A percentile compares a stretch with the other conserved stretches of the same genome.
These are phyloP conservation scores for Metopolophium dirhodum DNA, from an alignment of 1,140 invertebrate species.

Conservation along the genomic window DNA sequence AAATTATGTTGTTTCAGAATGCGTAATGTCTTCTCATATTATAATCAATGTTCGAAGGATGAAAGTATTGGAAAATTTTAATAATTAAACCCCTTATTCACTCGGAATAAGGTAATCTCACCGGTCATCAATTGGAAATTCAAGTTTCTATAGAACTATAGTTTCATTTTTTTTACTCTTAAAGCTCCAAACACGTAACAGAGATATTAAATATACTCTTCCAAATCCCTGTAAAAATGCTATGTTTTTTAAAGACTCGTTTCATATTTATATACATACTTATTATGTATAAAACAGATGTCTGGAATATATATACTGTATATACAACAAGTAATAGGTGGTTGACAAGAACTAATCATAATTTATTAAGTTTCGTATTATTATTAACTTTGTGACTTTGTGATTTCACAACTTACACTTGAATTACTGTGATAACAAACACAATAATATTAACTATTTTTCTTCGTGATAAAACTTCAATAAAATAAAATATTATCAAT, in stretches of 20 bases:
- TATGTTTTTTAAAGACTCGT: neutral
- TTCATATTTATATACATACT: too few relatives aligned
- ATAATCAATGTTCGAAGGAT: accelerated
- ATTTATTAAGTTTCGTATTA: neutral
- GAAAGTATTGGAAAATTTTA: neutral
- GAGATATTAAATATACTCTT: too few relatives aligned
- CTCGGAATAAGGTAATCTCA: neutral
- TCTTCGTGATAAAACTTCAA: neutral
- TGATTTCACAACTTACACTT: neutral
- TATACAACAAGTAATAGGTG: neutral
- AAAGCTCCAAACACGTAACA: too few relatives aligned
- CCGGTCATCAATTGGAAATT: too few relatives aligned
- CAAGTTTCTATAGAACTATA: too few relatives aligned
- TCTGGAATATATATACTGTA: neutral
- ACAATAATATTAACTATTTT: too few relatives aligned
- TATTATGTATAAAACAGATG: too few relatives aligned
- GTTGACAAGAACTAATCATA: neutral
- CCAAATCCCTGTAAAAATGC: neutral
- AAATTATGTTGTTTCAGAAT: neutral
- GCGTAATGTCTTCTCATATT: neutral
- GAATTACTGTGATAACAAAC: neutral
- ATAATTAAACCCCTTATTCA: neutral
- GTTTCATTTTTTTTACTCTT: too few relatives aligned
- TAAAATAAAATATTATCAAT: neutral
- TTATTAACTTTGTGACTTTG: neutral